Conservation (phyloP, 2,888 invertebrate species). For the Amblyjoppa fuscipennis region DNA sequence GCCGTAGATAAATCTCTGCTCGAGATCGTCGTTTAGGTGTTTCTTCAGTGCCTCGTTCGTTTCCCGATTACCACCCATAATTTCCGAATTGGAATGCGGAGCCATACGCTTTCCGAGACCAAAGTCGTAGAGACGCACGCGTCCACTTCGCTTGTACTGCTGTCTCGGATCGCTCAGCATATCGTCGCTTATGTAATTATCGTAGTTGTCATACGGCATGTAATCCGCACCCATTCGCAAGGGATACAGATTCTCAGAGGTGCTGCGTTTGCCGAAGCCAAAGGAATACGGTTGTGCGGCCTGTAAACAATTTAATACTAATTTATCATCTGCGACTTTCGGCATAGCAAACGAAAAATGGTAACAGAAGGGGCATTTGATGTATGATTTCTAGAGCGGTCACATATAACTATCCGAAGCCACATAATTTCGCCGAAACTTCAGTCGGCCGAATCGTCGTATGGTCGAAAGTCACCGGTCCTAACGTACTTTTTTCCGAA, state of each 20-base stretch:
- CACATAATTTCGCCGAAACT: no score
- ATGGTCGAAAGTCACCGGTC: no score
- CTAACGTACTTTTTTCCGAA: no score
- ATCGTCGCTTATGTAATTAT: conserved; percentile 63
- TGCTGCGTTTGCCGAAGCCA: conserved; percentile 89
- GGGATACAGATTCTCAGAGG: conserved; percentile 77
- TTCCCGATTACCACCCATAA: conserved; percentile 47
- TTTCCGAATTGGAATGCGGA: conserved; percentile 38
- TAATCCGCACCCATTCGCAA: conserved; percentile 51
- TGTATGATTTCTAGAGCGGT: neutral
- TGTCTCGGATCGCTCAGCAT: conserved; percentile 31
- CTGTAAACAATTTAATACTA: conserved; percentile 77
- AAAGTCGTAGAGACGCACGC: conserved; percentile 85
- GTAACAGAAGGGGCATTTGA: neutral
- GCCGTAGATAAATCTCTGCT: conserved; percentile 76
- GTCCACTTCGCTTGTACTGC: conserved; percentile 58
- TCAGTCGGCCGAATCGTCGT: no score
- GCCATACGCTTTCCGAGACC: conserved; percentile 87
- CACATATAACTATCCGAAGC: no score
- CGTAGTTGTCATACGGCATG: conserved; percentile 77
- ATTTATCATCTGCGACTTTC: neutral
- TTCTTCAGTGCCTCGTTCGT: conserved; percentile 37
- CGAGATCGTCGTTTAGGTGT: conserved; percentile 19
- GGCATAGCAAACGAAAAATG: conserved; percentile 11
- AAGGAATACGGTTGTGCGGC: conserved; percentile 89